Base-by-base conservation (phyloP, 2,113 vertebrate species). In the Tretioscincus oriximinensis region DNA sequence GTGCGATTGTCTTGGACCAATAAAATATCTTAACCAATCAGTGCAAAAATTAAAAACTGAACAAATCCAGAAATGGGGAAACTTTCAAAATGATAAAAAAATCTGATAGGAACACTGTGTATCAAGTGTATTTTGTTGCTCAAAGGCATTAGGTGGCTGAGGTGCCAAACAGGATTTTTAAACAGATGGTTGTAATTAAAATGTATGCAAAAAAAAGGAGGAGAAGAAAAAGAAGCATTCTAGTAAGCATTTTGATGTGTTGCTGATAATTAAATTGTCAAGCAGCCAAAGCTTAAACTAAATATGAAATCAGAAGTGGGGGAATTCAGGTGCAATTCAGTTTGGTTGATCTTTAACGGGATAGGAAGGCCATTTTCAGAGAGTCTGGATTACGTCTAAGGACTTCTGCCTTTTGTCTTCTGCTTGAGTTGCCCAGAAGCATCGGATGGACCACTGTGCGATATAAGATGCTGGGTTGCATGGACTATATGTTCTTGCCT, bases 141-240 rank as follows among this genome's bases (percentile, higher is more conserved):
- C 63, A 87, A 85, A 90, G 86, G 58, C 87, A 87, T 6, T 90
- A 84, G 84, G 66, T 86, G 73, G 70, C 88, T 89, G n/a, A 77
- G 65, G 41, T 70, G 41, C 86, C 84, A 89, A 90, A 89, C 88
- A 86, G 82, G 60, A 84, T 93, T 92, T 81, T 79, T 80, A 82
- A 89, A 90, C 83, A 92, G 89, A 90, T 93, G 85, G 82, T 74
- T 54, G 72, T 91, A 86, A 89, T 90, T 89, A 90, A 89, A 88
- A 90, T 86, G 64, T 71, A 84, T 88, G 47, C 61, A 85, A 26
- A 73, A 86, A 83, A 91, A 66, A 79, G 49, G 71, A 86, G 82
- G 90, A 83, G 79, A 67, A 82, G 49, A 67, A 88, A 89, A 88
- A 68, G 67, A 75, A 61, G 68, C 85, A 81, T 89, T 90, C 86